These are phyloP conservation scores for Coelopa frigida DNA, from an alignment of 1,140 invertebrate species.

Conservation along the genomic window DNA sequence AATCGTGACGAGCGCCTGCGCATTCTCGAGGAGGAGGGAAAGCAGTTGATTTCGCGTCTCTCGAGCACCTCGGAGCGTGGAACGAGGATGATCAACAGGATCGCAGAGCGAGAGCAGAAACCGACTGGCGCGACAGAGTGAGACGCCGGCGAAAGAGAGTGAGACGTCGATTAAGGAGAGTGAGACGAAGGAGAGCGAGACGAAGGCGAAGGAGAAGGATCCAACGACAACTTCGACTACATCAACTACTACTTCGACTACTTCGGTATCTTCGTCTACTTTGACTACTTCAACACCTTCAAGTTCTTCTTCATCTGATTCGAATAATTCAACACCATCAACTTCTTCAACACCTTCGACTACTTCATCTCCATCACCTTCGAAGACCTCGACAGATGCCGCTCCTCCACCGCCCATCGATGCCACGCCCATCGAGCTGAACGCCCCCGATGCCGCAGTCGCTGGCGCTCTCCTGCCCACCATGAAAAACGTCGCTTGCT, in stretches of 20 bases:
- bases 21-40: constrained; percentile 62
- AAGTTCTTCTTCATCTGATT: too few species aligned
- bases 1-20: constrained; percentile 56
- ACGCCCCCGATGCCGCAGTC: constrained; percentile 3
- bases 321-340: too few species aligned
- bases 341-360: too few species aligned
- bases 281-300: too few species aligned
- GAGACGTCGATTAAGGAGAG: not conserved
- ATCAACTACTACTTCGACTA: not conserved
- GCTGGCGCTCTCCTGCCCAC: constrained; percentile 17
- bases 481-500: constrained; percentile 20
- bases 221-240: not conserved
- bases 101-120: constrained; percentile 30
- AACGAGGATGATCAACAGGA: constrained; percentile 42
- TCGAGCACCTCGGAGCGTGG: constrained; percentile 44
- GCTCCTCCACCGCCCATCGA: too few species aligned
- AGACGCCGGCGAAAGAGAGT: not conserved
- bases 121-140: not conserved
- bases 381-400: too few species aligned
- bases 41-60: constrained; percentile 58
- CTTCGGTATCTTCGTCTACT: not conserved
- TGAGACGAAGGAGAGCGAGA: not conserved
- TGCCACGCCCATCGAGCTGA: not conserved
- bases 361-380: too few species aligned
- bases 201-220: too few species aligned